Evolutionary conservation across 1,140 invertebrate species (phyloP).

Genomic region (Capitella teleta): DNA sequence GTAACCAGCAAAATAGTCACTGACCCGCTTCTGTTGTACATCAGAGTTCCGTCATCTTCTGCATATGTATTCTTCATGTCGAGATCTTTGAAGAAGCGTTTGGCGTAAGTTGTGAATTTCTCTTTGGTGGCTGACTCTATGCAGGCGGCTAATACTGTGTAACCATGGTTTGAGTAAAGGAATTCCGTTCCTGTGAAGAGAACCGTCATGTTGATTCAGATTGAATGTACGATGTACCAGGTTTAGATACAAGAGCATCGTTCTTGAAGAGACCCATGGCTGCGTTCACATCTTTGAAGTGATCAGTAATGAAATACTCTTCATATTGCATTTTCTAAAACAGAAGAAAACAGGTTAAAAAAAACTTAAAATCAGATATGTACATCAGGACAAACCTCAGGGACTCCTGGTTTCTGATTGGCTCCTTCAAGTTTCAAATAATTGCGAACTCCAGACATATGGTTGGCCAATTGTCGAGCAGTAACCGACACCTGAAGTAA

Average conservation of each 20-base stretch:
- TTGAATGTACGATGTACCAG: constrained; percentile 40
- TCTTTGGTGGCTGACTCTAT: constrained; percentile 41
- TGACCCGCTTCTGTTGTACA: constrained; percentile 43
- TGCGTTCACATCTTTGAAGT: constrained; percentile 37
- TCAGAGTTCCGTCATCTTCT: constrained; percentile 42
- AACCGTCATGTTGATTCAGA: neutral
- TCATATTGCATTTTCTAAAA: constrained; percentile 1
- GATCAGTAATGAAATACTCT: constrained; percentile 36
- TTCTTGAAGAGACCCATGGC: constrained; percentile 47
- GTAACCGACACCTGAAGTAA: constrained; percentile 46
- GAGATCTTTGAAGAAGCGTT: constrained; percentile 38
- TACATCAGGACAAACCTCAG: neutral
- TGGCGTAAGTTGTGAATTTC: constrained; percentile 35
- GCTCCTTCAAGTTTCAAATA: constrained; percentile 35
- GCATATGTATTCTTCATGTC: constrained; percentile 45
- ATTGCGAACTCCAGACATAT: constrained; percentile 49
- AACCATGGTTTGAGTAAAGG: constrained; percentile 48
- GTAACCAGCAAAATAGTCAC: neutral
- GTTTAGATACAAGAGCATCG: constrained; percentile 45
- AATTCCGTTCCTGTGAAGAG: constrained; percentile 37
- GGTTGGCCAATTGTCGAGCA: constrained; percentile 45
- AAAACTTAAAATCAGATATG: neutral
- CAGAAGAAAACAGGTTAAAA: neutral
- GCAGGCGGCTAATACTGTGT: constrained; percentile 46
- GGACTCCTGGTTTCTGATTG: neutral